Evolutionary conservation across 2,797 vertebrate species (phyloP).

Genomic region (Onychomys arenicola): DNA sequence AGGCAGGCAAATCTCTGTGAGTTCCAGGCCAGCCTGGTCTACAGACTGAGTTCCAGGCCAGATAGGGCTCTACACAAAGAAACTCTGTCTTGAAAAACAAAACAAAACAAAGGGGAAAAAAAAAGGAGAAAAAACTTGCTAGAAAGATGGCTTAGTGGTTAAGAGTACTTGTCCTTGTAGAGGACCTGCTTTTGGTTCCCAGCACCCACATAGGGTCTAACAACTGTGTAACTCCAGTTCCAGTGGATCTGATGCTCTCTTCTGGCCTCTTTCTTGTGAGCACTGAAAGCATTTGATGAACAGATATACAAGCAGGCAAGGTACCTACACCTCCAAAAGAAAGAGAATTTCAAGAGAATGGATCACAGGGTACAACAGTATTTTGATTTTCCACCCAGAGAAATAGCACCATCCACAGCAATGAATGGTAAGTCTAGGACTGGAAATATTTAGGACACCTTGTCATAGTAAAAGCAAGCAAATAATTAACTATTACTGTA

Average conservation of each 20-base stretch:
- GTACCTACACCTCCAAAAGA: background rate
- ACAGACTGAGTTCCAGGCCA: no score
- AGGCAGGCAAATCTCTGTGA: no score
- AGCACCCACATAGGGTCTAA: background rate
- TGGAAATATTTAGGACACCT: background rate
- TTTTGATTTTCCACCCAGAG: background rate
- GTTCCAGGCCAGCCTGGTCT: no score
- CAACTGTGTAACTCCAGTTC: background rate
- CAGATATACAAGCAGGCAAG: background rate
- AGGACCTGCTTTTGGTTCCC: no score
- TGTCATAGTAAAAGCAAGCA: constrained; percentile 1
- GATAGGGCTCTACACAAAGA: no score
- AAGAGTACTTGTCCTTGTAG: no score
- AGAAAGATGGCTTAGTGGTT: no score
- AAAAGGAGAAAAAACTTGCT: no score
- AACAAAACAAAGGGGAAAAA: no score
- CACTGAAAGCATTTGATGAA: background rate
- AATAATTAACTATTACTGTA: background rate
- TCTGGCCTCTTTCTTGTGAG: no score
- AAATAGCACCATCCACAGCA: background rate
- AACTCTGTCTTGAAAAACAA: background rate
- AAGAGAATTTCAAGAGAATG: background rate
- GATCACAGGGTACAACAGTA: background rate
- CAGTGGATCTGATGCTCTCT: background rate
- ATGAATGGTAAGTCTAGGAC: background rate